Evolutionary conservation across 2,113 vertebrate genomes (phyloP).

Genomic region (Odocoileus hemionus): DNA sequence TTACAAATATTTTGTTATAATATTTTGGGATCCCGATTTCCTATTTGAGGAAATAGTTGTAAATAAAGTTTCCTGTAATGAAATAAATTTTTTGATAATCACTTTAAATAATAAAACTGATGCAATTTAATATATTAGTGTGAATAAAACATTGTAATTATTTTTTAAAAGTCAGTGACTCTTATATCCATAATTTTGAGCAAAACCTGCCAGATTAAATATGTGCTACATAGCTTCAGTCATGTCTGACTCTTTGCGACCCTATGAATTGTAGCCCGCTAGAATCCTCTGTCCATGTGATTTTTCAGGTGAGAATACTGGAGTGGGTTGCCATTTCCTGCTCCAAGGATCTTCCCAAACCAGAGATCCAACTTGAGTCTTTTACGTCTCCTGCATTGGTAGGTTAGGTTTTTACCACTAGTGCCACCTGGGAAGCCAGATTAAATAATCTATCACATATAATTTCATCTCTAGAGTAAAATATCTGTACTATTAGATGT

Average conservation of each 20-base stretch:
- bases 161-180: not conserved
- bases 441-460: not conserved
- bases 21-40: not conserved
- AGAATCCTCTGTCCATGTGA: not conserved
- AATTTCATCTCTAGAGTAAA: not conserved
- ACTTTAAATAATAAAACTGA: not conserved
- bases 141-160: not conserved
- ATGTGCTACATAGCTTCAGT: not conserved
- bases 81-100: not conserved
- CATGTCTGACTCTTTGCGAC: not conserved
- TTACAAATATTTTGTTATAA: not conserved
- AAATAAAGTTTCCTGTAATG: not conserved
- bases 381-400: rapidly evolving
- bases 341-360: not conserved
- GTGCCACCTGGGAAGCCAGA: not conserved
- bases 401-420: not conserved
- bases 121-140: not conserved
- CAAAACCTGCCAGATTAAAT: not conserved
- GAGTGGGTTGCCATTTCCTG: not conserved
- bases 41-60: not conserved
- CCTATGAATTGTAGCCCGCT: not conserved
- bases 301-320: not conserved
- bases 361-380: not conserved
- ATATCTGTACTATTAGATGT: not conserved
- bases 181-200: not conserved